Conservation (phyloP, 2,113 vertebrate species). For the Sceloporus tristichus region DNA sequence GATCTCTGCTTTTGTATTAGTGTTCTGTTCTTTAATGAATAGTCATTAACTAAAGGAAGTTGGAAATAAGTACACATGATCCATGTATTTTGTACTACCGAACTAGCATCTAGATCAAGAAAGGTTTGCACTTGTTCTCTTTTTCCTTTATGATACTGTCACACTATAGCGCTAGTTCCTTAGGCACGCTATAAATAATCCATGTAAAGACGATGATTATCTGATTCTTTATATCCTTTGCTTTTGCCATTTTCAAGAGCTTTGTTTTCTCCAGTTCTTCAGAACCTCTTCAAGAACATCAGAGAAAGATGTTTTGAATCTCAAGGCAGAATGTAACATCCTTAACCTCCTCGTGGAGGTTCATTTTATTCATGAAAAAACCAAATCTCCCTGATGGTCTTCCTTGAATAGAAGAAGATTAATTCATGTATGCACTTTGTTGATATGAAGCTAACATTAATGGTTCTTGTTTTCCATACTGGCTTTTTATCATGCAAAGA, state of each 20-base stretch:
- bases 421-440: neutral
- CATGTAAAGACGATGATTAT: neutral
- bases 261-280: neutral
- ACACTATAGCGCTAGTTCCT: neutral
- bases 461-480: neutral
- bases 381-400: neutral
- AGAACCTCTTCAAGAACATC: neutral
- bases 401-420: neutral
- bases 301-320: neutral
- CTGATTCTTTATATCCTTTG: neutral
- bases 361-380: neutral
- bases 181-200: neutral
- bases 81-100: neutral
- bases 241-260: neutral
- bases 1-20: neutral
- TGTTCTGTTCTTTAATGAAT: neutral
- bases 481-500: neutral
- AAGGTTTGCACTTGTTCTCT: neutral
- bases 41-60: neutral
- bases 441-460: neutral
- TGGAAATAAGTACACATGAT: neutral
- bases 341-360: neutral
- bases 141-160: neutral
- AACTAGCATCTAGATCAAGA: neutral
- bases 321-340: neutral